These are phyloP conservation scores for Sprattus sprattus DNA, from an alignment of 2,113 vertebrate species.

Conservation along the genomic window DNA sequence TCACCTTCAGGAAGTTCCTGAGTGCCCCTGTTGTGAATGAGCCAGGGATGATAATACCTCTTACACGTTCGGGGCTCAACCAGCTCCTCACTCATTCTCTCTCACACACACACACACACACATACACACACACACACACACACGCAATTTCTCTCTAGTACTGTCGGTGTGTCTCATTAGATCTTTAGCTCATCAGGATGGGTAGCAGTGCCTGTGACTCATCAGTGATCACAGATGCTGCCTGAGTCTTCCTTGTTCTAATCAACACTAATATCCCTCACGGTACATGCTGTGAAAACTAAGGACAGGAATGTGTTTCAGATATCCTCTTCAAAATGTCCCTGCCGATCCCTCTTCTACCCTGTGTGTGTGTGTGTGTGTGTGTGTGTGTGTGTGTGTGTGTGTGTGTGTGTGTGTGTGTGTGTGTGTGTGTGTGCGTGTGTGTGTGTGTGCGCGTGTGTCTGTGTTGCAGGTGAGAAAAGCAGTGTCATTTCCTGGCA, in stretches of 20 bases:
- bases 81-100: neutral
- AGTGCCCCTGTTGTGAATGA: neutral
- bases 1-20: conserved; percentile 80
- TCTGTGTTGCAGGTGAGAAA: neutral
- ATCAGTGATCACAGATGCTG: conserved; percentile 47
- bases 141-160: neutral
- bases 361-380: neutral
- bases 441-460: neutral
- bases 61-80: neutral
- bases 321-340: neutral
- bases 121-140: neutral
- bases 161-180: conserved; percentile 60
- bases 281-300: neutral
- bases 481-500: neutral
- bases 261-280: neutral
- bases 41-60: neutral
- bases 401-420: neutral
- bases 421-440: neutral
- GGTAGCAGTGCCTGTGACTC: conserved; percentile 52
- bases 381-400: neutral
- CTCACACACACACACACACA: neutral
- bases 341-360: too few species aligned
- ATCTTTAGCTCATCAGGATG: conserved; percentile 31
- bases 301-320: neutral
- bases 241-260: neutral